Percentiles rank a stretch among this genome's conserved stretches.
phyloP scores from a whole-genome alignment of 2,797 vertebrate genomes.

The Notoglanidium macrostoma region DNA sequence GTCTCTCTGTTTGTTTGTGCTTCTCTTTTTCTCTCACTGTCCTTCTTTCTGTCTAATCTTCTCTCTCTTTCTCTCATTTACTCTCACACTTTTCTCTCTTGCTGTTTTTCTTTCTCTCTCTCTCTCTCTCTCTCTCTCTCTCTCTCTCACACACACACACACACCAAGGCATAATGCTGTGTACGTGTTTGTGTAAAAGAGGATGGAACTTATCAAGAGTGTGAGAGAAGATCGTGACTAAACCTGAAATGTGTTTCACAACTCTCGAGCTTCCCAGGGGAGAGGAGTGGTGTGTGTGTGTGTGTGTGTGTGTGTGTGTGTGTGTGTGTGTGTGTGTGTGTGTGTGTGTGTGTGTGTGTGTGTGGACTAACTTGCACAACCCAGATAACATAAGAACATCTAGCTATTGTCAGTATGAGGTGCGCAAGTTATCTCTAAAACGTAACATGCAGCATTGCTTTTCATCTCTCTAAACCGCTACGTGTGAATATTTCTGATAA shows the following conservation, averaged over 20 bases:
- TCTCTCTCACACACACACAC: not conserved
- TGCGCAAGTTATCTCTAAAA: not conserved
- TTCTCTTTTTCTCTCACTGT: not conserved
- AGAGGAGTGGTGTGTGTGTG: not conserved
- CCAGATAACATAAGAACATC: not conserved
- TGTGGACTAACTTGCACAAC: too few species aligned
- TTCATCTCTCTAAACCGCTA: not conserved
- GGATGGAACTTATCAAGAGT: slow-evolving; percentile 16
- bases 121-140: not conserved
- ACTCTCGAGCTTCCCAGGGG: not conserved
- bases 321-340: not conserved
- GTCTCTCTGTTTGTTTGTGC: not conserved
- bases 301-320: not conserved
- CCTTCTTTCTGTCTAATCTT: slow-evolving; percentile 43
- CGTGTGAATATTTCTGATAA: not conserved
- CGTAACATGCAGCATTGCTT: not conserved
- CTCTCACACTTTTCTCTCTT: not conserved
- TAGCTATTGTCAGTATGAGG: not conserved
- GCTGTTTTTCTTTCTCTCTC: not conserved
- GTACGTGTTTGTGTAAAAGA: slow-evolving; percentile 2
- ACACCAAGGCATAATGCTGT: too few species aligned
- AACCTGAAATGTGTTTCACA: not conserved
- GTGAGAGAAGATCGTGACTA: slow-evolving; percentile 8
- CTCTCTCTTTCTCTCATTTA: slow-evolving; percentile 6
- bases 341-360: not conserved